These are phyloP conservation scores for Callipepla squamata DNA, from an alignment of 2,113 vertebrate genomes.

Conservation along the genomic window DNA sequence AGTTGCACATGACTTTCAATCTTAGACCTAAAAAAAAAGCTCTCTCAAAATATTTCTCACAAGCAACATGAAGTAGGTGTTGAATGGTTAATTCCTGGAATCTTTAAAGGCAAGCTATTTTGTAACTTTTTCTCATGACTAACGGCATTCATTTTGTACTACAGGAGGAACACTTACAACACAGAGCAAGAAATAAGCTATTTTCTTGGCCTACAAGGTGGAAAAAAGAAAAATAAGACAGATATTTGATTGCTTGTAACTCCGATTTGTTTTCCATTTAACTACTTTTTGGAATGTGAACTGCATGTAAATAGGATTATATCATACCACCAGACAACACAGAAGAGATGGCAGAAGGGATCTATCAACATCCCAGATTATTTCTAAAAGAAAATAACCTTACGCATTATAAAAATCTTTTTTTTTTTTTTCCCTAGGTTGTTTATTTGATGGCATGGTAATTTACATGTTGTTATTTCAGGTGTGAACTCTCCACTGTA, in stretches of 20 bases:
- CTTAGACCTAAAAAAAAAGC: not conserved
- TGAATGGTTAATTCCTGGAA: not conserved
- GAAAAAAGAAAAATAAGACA: not conserved
- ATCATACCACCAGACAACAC: constrained; percentile 28
- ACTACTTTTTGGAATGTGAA: constrained; percentile 32
- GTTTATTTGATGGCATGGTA: constrained; percentile 32
- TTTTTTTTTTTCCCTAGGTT: not conserved
- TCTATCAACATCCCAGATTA: constrained; percentile 47
- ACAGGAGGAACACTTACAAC: not conserved
- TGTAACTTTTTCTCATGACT: not conserved
- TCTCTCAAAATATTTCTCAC: not conserved
- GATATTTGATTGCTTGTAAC: not conserved
- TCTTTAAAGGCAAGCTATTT: not conserved
- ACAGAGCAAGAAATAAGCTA: not conserved
- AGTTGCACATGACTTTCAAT: not conserved
- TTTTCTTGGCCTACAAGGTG: not conserved
- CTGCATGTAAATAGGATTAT: constrained; percentile 31
- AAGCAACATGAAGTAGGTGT: not conserved
- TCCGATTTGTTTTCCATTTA: constrained; percentile 26
- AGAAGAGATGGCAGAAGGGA: constrained; percentile 45
- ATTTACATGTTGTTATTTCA: constrained; percentile 66
- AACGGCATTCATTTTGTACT: not conserved
- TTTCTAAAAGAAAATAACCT: constrained; percentile 56
- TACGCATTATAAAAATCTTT: not conserved
- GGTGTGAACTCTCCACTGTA: constrained; percentile 51